Evolutionary conservation across 1,140 invertebrate species (phyloP), one percentile per base, ranked within the genome.

Genomic region (Spodoptera litura): DNA sequence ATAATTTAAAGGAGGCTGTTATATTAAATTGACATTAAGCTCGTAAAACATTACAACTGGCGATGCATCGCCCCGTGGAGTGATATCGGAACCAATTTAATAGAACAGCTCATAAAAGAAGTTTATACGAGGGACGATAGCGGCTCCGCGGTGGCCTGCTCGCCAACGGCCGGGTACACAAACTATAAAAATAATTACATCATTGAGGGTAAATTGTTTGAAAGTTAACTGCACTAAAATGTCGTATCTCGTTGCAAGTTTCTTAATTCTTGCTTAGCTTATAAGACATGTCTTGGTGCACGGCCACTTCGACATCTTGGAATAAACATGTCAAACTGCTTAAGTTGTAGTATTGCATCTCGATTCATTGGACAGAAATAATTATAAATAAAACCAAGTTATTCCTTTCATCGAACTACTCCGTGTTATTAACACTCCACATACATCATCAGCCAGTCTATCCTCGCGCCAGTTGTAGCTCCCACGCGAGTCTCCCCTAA

Each of bases 21-120:
- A 10, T 10, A 20, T 56, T 20, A 56, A 20, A 56, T 56, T 25
- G 55, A 20, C 55, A 56, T 56, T 44, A 6, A 44, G 38, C 4
- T 44, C 38, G 9, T 44, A 44, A 44, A 44, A 44, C 38, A 44
- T 44, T 44, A 44, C 9, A 44, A 56, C n/a, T 20, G 15, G 35
- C 62, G 11, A 49, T 25, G 15, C 62, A 20, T 49, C 38, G n/a
- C 9, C 20, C 35, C 49, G 49, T 49, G n/a, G 49, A 25, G 62
- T 49, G 62, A 25, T 66, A 66, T 66, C 38, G 35, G 35, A 15
- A 20, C 38, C 62, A 51, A 49, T 66, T 66, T 66, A 49, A 66
- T 66, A 66, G 62, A 66, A 66, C 62, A 66, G 62, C 15, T 66
- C 35, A 49, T 66, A 49, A 25, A 44, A 10, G 9, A 15, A 49